Percentiles rank a stretch among this genome's conserved stretches.
These are phyloP conservation scores for Holothuria scabra DNA, from an alignment of 53 echinoderm and acorn worm species.

Conservation along the genomic window DNA sequence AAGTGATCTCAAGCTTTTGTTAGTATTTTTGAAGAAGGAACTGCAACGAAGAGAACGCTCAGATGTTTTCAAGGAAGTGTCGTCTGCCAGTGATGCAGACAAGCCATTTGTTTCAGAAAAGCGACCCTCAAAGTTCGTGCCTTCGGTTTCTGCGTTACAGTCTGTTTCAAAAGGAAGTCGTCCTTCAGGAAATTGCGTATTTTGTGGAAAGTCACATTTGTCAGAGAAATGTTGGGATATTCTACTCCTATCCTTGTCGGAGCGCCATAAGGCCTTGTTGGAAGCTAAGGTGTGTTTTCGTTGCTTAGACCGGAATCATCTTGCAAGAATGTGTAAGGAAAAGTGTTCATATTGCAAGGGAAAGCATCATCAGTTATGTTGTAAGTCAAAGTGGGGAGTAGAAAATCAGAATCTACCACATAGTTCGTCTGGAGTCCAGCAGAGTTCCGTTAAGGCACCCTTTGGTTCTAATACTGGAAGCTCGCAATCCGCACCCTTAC, in stretches of 20 bases:
- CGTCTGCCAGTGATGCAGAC: not conserved
- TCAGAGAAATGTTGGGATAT: constrained; percentile 25
- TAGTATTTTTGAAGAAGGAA: not conserved
- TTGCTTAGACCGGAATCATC: constrained; percentile 12
- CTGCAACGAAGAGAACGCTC: not conserved
- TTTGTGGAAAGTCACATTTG: constrained; percentile 18
- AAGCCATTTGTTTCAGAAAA: constrained; percentile 17
- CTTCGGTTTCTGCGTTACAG: constrained; percentile 13
- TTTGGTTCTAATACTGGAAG: constrained; percentile 10
- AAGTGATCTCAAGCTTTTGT: not conserved
- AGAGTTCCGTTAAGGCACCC: constrained; percentile 7
- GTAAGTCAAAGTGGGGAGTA: not conserved
- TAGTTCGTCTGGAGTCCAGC: not conserved
- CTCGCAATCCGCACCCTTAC: not conserved
- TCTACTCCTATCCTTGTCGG: not conserved
- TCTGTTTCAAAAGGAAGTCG: not conserved
- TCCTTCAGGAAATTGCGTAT: constrained; percentile 1
- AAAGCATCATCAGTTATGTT: not conserved
- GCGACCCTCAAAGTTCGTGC: constrained; percentile 3
- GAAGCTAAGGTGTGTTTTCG: constrained; percentile 32
- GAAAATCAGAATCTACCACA: not conserved
- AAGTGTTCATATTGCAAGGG: not conserved
- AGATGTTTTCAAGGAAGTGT: constrained; percentile 2
- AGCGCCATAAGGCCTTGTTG: constrained; percentile 30
- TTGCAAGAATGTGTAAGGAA: constrained; percentile 30